These are phyloP conservation scores for Lasioglossum vierecki DNA, from an alignment of 2,888 invertebrate species.

Conservation along the genomic window DNA sequence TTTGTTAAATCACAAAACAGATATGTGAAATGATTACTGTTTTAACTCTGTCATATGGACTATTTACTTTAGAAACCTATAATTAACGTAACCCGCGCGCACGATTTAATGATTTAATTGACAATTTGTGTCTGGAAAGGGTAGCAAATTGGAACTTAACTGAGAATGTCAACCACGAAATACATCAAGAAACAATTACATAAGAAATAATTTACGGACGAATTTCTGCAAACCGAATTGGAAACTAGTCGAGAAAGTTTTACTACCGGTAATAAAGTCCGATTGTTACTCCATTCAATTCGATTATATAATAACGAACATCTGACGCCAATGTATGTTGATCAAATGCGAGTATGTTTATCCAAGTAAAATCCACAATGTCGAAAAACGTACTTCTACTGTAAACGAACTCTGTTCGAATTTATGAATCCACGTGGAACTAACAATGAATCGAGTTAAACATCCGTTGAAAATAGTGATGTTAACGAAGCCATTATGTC, in stretches of 20 bases:
- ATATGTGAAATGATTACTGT: background rate
- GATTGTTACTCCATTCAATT: constrained; percentile 7
- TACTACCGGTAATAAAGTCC: background rate
- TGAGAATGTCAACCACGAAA: background rate
- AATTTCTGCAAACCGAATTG: background rate
- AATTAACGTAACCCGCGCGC: background rate
- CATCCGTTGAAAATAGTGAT: background rate
- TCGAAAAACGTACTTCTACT: background rate
- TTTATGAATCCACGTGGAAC: background rate
- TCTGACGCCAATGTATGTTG: background rate
- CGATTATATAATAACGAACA: constrained; percentile 22
- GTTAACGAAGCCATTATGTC: background rate
- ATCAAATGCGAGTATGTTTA: constrained; percentile 22
- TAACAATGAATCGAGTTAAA: background rate
- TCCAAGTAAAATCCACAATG: constrained; percentile 33
- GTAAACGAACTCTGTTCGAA: constrained; percentile 17
- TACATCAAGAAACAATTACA: background rate
- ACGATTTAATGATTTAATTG: no score
- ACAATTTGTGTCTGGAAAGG: background rate
- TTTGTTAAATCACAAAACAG: no score
- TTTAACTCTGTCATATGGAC: background rate
- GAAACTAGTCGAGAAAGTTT: constrained; percentile 4
- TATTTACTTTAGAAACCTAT: background rate
- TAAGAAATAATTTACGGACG: background rate
- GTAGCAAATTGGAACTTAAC: background rate